These are phyloP conservation scores for Etheostoma cragini DNA, from an alignment of 2,113 vertebrate genomes.

Conservation along the genomic window DNA sequence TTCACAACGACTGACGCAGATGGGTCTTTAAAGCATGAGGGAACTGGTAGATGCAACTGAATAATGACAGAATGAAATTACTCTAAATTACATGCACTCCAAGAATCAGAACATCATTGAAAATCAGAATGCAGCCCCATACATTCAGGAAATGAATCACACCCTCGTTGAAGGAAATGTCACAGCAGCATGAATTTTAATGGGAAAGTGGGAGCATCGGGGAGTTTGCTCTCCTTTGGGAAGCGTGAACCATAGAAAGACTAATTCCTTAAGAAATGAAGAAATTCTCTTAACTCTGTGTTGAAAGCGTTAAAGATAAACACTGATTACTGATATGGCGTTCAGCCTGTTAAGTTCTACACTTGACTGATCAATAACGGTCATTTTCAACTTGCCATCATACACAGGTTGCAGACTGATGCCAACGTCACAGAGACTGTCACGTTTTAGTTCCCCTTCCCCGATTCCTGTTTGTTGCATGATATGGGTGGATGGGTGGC, in stretches of 20 bases:
- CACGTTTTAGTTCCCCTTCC: conserved; percentile 7
- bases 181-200: conserved; percentile 67
- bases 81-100: conserved; percentile 71
- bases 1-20: conserved; percentile 74
- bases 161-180: conserved; percentile 55
- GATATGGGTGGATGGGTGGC: conserved; percentile 68
- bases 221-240: conserved; percentile 39
- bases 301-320: conserved; percentile 21
- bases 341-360: not conserved
- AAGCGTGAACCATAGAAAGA: conserved; percentile 44
- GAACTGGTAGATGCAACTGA: conserved; percentile 59
- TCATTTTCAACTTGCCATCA: conserved; percentile 46
- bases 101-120: conserved; percentile 60
- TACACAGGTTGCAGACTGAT: conserved; percentile 55
- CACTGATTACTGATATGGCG: conserved; percentile 20
- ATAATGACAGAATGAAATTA: conserved; percentile 71
- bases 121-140: conserved; percentile 61
- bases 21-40: conserved; percentile 73
- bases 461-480: conserved; percentile 57
- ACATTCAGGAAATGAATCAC: conserved; percentile 57
- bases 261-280: conserved; percentile 19
- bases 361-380: conserved; percentile 21
- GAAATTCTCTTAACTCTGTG: conserved; percentile 2
- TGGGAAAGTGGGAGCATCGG: conserved; percentile 32
- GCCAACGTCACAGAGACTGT: conserved; percentile 50